phyloP scores from a whole-genome alignment of 2,888 invertebrate species.

The Drosophila rellima region DNA sequence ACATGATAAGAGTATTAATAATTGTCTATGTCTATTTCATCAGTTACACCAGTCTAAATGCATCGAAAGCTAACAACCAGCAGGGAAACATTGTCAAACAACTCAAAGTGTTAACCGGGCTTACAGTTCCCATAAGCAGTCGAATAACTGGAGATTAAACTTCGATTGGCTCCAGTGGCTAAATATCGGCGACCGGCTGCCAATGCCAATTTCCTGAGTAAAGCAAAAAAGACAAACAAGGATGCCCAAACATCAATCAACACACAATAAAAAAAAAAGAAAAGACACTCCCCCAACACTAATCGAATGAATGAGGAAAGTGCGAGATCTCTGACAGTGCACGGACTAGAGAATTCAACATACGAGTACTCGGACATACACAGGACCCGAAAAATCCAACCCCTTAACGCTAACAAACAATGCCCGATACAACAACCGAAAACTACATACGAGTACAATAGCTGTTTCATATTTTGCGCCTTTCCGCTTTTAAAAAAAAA shows the following conservation, averaged over 20 bases:
- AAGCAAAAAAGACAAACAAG: conserved; percentile 9
- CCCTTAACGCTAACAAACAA: conserved; percentile 33
- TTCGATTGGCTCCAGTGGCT: conserved; percentile 14
- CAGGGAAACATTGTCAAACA: neutral
- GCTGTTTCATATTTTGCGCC: conserved; percentile 50
- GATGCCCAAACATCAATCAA: conserved; percentile 40
- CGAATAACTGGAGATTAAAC: conserved; percentile 38
- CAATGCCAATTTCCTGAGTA: conserved; percentile 47
- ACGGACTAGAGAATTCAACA: conserved; percentile 14
- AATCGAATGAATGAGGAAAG: conserved; percentile 55
- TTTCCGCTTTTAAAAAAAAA: conserved; percentile 12
- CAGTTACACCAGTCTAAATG: neutral
- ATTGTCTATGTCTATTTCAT: neutral
- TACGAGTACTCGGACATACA: neutral
- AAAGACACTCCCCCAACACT: conserved; percentile 17
- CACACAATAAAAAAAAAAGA: conserved; percentile 24
- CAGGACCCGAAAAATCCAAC: conserved; percentile 6
- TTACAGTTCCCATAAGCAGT: conserved; percentile 7
- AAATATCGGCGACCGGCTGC: conserved; percentile 30
- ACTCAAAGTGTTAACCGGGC: conserved; percentile 5
- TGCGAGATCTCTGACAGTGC: conserved; percentile 16
- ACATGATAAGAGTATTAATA: too few relatives aligned
- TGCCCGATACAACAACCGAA: conserved; percentile 10
- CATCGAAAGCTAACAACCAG: conserved; percentile 2
- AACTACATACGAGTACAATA: conserved; percentile 30